Percentiles rank a stretch among this genome's conserved stretches.
phyloP scores from a whole-genome alignment of 2,113 vertebrate species.

The Ivindomyrus marchei region DNA sequence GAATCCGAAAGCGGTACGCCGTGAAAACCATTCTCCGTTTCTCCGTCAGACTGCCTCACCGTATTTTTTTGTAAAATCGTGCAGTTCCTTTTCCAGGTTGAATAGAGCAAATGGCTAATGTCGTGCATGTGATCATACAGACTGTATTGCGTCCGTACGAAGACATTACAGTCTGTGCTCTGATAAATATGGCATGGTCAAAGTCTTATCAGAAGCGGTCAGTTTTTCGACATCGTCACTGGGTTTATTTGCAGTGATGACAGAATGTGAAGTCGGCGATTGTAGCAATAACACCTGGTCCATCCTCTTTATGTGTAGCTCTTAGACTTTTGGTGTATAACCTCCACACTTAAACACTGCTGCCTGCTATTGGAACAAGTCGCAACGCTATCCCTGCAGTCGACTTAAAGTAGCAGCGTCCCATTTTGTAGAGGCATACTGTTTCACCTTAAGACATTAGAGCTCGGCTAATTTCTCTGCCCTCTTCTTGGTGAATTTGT shows the following conservation, averaged over 20 bases:
- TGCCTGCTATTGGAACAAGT: neutral
- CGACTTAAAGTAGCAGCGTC: neutral
- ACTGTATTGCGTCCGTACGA: neutral
- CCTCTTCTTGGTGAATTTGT: neutral
- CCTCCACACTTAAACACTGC: neutral
- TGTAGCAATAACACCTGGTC: too few relatives aligned
- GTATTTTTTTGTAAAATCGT: neutral
- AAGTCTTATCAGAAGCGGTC: neutral
- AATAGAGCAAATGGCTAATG: neutral
- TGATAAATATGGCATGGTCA: neutral
- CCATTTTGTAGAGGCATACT: neutral
- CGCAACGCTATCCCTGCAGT: neutral
- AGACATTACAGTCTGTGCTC: neutral
- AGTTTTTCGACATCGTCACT: neutral
- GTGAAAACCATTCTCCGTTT: neutral
- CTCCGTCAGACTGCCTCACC: neutral
- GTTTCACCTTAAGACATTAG: neutral
- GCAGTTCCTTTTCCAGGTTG: neutral
- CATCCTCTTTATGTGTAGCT: neutral
- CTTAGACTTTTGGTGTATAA: neutral
- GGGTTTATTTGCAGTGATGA: neutral
- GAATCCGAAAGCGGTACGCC: neutral
- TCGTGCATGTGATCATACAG: neutral
- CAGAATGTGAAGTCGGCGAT: neutral
- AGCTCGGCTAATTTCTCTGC: neutral